Base-by-base conservation (phyloP, 2,113 vertebrate genomes). In the Paratilapia polleni region DNA sequence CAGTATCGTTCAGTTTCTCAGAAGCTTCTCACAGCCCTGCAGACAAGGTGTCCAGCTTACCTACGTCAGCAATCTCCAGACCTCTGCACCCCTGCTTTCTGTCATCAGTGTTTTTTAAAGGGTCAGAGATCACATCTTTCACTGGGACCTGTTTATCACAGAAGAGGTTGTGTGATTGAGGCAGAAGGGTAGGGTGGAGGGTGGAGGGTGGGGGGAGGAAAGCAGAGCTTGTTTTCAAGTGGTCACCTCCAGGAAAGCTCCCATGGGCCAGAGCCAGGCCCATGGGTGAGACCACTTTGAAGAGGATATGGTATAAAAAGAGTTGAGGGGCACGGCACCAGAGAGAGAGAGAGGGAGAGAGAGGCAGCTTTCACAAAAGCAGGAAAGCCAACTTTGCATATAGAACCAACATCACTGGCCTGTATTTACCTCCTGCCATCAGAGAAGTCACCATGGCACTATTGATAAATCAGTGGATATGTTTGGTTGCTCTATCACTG, bases 141-240 rank as follows among this genome's bases (percentile, higher is more conserved):
- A 83, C 81, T 86, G 91, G 89, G 92, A 90, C 92, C 82, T 61
- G 78, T 95, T 94, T 91, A 94, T 95, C 92, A 95, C 80, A 73
- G 83, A 20, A 81, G 70, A 78, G 93, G 84, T 85, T 92, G 59
- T 87, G 87, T 78, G 89, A 92, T 64, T 84, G 12, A 78, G 70
- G 58, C 78, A 82, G 84, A 81, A 24, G 76, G 77, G 73, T 31
- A 28, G 74, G 41, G 60, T 78, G 62, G 31, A 81, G n/a, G n/a
- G n/a, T n/a, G n/a, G n/a, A 31, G 62, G 56, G 41, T 22, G 24
- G 61, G 78, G 49, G 61, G 49, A 7, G 79, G 63, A 47, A 36
- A 22, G 63, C 12, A 2, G 36, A 47, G 58, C 31, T 74, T 78
- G 81, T 86, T 88, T 88, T 88, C 61, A 68, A 90, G 87, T 80